A percentile compares a stretch with the other conserved stretches of the same genome.
These are phyloP conservation scores for Sitophilus oryzae DNA, from an alignment of 1,140 invertebrate genomes.

Conservation along the genomic window DNA sequence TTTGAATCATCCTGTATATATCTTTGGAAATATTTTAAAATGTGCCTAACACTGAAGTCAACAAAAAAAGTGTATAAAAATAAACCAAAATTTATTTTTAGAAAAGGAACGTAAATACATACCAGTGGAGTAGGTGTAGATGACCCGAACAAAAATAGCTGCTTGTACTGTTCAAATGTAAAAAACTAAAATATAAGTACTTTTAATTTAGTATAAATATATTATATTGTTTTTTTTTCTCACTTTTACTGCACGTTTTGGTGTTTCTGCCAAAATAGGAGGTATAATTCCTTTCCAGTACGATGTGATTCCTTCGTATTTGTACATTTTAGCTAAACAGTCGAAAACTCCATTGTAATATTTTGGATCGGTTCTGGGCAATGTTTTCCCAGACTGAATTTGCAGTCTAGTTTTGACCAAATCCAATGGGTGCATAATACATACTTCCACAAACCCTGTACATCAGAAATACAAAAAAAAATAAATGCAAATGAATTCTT, in stretches of 20 bases:
- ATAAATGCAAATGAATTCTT: too few relatives aligned
- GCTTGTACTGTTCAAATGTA: constrained; percentile 89
- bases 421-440: constrained; percentile 93
- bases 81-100: too few relatives aligned
- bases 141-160: constrained; percentile 71
- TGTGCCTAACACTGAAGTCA: too few relatives aligned
- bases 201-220: background rate
- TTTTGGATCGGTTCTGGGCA: constrained; percentile 46
- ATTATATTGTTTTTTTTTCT: too few relatives aligned
- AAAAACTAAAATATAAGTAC: constrained; percentile 61
- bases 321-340: constrained; percentile 84
- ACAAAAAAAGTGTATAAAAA: too few relatives aligned
- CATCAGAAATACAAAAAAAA: too few relatives aligned
- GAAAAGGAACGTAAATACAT: too few relatives aligned
- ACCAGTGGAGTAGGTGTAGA: constrained; percentile 66
- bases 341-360: constrained; percentile 77
- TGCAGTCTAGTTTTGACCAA: constrained; percentile 86
- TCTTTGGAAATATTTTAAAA: background rate
- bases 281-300: constrained; percentile 92
- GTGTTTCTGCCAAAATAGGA: constrained; percentile 89
- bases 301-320: constrained; percentile 70
- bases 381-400: constrained; percentile 54
- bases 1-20: background rate
- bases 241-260: constrained; percentile 85
- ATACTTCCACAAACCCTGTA: constrained; percentile 86